Evolutionary conservation across 1,140 invertebrate species (phyloP), one percentile per base, ranked within the genome.

Genomic region (Rhagoletis zephyria): DNA sequence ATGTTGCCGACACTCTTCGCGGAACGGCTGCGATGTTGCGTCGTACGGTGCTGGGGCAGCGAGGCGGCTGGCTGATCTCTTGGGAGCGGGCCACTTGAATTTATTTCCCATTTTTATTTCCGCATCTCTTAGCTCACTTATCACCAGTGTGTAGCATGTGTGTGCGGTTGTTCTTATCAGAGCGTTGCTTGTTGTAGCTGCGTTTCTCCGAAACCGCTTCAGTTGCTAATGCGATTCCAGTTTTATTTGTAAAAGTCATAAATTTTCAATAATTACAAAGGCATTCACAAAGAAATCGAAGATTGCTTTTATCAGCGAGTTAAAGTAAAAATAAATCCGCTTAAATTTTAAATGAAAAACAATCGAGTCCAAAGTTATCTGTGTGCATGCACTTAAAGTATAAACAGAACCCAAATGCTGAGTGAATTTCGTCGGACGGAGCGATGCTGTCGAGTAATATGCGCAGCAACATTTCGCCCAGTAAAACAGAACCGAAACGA

Each of bases 171-270:
- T 9, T 81, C 48, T 81, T 81, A 81, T 81, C 74, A 81, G 42
- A n/a, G 48, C 9, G 19, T 9, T 56, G 48, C 9, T 81, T 51
- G 70, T 74, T 74, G 67, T 74, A 48, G 40, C n/a, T 48, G 30
- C 2, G 10, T 14, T 74, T 45, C 45, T 48, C 56, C 74, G 51
- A 81, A 81, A 56, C n/a, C 45, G 19, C 30, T 81, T 9, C 74
- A 56, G 16, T 7, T 56, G 48, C 51, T 81, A 81, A 81, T 81
- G 30, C 6, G 10, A 59, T 59, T 81, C 30, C 2, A 56, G 48
- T 81, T 81, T 81, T 81, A 51, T 14, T 81, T 81, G 45, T 59
- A 56, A 30, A 30, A 81, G 74, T 81, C 74, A 81, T 81, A 81
- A 81, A 81, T 81, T 56, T 56, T 81, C 74, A 59, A 81, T 81